These are phyloP conservation scores for Electrophaes corylata DNA, from an alignment of 2,888 invertebrate species.

Conservation along the genomic window DNA sequence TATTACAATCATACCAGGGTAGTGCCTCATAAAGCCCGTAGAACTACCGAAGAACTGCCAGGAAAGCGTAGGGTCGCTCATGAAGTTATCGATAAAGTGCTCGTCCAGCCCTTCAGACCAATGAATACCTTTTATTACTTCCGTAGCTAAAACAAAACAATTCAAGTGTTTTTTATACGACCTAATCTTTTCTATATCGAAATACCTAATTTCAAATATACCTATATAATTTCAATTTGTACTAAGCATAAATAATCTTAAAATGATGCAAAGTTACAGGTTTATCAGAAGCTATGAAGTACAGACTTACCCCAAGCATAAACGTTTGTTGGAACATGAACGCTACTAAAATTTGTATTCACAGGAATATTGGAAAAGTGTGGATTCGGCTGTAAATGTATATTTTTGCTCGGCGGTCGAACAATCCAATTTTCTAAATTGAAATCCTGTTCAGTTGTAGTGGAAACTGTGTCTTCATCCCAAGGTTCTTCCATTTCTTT, in stretches of 20 bases:
- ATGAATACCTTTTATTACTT: conserved; percentile 95
- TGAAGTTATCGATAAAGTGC: conserved; percentile 94
- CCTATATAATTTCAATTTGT: no score
- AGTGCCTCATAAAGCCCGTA: conserved; percentile 98
- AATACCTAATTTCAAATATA: no score
- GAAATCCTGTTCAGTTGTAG: conserved; percentile 82
- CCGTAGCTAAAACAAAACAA: conserved; percentile 83
- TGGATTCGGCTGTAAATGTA: conserved; percentile 87
- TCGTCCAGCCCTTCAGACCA: conserved; percentile 98
- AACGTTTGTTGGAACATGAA: conserved; percentile 98
- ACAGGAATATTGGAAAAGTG: conserved; percentile 92
- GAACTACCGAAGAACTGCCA: conserved; percentile 99
- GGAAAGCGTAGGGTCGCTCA: conserved; percentile 93
- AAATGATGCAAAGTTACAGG: conserved; percentile 1
- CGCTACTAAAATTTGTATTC: conserved; percentile 92
- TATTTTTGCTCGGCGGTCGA: conserved; percentile 84
- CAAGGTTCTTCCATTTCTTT: conserved; percentile 87
- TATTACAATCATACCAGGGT: conserved; percentile 87
- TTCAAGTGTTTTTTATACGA: no score
- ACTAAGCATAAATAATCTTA: neutral
- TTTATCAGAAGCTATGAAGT: neutral
- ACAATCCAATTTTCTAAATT: conserved; percentile 79
- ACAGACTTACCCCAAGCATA: conserved; percentile 90
- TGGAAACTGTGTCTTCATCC: conserved; percentile 75
- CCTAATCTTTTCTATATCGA: no score